A percentile compares a stretch with the other conserved stretches of the same genome.
phyloP scores from a whole-genome alignment of 2,888 invertebrate genomes.

The Didymodactylos carnosus region DNA sequence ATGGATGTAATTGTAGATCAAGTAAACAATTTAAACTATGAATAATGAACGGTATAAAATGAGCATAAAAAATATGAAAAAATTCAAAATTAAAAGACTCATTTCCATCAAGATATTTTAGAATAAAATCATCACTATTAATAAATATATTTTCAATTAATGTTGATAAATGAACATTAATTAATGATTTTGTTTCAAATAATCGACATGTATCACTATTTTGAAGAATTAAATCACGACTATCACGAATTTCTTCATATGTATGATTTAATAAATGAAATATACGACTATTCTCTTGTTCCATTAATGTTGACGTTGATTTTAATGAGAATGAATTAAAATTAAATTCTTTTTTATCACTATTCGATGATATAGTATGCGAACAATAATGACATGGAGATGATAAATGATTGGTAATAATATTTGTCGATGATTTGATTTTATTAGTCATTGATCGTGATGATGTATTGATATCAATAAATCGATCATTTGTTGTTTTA shows the following conservation, averaged over 20 bases:
- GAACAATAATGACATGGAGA: too few relatives aligned
- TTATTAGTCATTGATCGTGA: too few relatives aligned
- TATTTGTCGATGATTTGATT: too few relatives aligned
- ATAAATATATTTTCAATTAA: neutral
- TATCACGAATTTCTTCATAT: neutral
- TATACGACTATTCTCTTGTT: neutral
- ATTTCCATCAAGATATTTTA: too few relatives aligned
- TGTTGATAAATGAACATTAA: neutral
- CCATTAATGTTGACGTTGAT: neutral
- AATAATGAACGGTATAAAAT: neutral
- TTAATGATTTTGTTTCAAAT: neutral
- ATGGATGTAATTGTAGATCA: neutral
- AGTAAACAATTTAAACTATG: neutral
- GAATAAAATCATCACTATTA: too few relatives aligned
- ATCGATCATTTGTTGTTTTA: too few relatives aligned
- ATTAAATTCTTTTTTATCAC: too few relatives aligned
- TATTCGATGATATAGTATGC: too few relatives aligned
- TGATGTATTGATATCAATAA: too few relatives aligned
- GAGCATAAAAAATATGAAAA: neutral
- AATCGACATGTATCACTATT: neutral
- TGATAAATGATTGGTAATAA: too few relatives aligned
- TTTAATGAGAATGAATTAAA: neutral
- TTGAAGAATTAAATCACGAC: neutral
- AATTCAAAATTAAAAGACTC: neutral
- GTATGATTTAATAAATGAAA: neutral